Conservation (phyloP, 2,888 invertebrate genomes). For the Gonocerus acuteangulatus region DNA sequence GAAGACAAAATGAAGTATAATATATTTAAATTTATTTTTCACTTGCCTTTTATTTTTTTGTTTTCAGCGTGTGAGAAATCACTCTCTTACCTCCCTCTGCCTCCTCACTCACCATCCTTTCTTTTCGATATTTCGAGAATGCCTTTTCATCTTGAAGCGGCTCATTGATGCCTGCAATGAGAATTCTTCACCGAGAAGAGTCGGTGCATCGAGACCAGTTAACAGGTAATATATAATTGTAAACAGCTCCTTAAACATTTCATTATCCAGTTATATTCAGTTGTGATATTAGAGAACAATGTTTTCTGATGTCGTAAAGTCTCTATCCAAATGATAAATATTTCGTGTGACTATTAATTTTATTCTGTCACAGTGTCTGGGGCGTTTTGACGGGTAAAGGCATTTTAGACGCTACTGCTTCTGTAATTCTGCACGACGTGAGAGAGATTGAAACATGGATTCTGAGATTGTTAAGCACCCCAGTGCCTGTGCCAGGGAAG, state of each 20-base stretch:
- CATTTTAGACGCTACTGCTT: conserved; percentile 65
- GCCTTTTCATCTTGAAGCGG: conserved; percentile 88
- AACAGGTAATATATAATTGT: conserved; percentile 57
- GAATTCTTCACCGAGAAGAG: conserved; percentile 77
- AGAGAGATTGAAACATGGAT: conserved; percentile 99
- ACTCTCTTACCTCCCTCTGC: conserved; percentile 93
- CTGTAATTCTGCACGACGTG: conserved; percentile 89
- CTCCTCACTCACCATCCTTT: conserved; percentile 98
- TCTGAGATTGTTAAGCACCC: conserved; percentile 85
- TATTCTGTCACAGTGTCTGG: no score
- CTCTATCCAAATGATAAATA: no score
- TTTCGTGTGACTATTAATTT: no score
- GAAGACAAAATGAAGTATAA: background rate
- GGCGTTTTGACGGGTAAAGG: conserved; percentile 81
- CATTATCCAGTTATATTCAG: no score
- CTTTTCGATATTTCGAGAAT: conserved; percentile 96
- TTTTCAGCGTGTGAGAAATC: conserved; percentile 72
- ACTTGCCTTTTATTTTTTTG: conserved; percentile 35
- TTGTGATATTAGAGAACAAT: no score
- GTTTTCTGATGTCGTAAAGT: no score
- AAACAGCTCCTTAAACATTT: no score
- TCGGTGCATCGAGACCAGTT: conserved; percentile 79
- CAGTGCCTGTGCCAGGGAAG: conserved; percentile 95
- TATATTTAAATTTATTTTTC: background rate
- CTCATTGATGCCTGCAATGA: conserved; percentile 97